These are phyloP conservation scores for Petrophora chlorosata DNA, from an alignment of 2,888 invertebrate genomes.

Conservation along the genomic window DNA sequence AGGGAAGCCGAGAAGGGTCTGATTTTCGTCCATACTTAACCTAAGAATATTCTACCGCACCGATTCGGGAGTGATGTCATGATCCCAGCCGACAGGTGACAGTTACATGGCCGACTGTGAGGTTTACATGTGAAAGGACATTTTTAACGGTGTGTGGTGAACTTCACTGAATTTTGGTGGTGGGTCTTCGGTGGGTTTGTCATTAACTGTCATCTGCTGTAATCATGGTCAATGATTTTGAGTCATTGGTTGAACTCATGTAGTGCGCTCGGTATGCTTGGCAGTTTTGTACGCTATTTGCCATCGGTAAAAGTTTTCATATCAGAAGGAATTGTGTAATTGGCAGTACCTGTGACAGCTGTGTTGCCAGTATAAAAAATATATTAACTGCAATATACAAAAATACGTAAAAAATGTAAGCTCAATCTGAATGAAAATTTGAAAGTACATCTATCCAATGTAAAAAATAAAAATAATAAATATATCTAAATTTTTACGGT, in stretches of 20 bases:
- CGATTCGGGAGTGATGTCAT: slow-evolving; percentile 72
- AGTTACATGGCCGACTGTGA: slow-evolving; percentile 33
- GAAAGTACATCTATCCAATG: slow-evolving; percentile 14
- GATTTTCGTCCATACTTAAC: slow-evolving; percentile 82
- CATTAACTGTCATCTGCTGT: slow-evolving; percentile 11
- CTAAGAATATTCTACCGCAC: slow-evolving; percentile 80
- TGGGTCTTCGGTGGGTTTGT: neutral
- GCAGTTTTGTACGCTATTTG: slow-evolving; percentile 17
- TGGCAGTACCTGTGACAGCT: slow-evolving; percentile 9
- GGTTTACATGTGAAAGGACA: slow-evolving; percentile 31
- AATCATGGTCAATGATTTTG: neutral
- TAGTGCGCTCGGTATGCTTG: slow-evolving; percentile 22
- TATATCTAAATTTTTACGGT: slow-evolving; percentile 23
- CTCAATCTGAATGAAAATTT: neutral
- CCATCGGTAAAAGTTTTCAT: neutral
- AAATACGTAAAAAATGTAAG: no score
- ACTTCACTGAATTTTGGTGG: neutral
- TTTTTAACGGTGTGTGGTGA: neutral
- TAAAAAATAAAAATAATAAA: no score
- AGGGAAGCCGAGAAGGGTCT: slow-evolving; percentile 77
- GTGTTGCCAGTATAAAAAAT: slow-evolving; percentile 8
- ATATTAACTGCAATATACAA: neutral
- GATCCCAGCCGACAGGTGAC: slow-evolving; percentile 51
- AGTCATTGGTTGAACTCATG: neutral
- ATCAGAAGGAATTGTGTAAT: neutral